Conservation (phyloP, 2,888 invertebrate species). For the Pherbina coryleti region DNA sequence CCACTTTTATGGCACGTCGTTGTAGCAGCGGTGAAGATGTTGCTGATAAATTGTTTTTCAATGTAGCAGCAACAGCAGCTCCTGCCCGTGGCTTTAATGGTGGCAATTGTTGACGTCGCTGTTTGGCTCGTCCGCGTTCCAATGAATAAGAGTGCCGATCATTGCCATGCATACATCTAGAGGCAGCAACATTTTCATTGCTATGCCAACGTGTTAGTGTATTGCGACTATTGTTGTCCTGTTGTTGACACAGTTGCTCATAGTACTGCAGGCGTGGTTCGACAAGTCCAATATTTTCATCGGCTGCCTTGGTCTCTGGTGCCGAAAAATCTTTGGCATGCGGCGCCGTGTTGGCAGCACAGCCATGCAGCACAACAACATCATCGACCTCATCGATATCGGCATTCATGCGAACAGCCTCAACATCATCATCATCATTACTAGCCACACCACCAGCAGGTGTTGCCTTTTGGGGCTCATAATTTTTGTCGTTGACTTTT, state of each 20-base stretch:
- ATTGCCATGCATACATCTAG: conserved; percentile 17
- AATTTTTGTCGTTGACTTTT: conserved; percentile 16
- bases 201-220: conserved; percentile 46
- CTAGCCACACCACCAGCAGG: neutral
- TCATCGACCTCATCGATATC: conserved; percentile 6
- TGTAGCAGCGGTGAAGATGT: conserved; percentile 43
- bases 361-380: neutral
- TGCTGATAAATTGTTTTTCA: conserved; percentile 39
- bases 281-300: conserved; percentile 63
- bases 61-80: conserved; percentile 44
- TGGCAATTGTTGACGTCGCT: conserved; percentile 57
- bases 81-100: conserved; percentile 60
- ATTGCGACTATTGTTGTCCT: conserved; percentile 39
- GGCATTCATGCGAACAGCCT: conserved; percentile 3
- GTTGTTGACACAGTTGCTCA: conserved; percentile 55
- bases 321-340: conserved; percentile 58
- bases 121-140: conserved; percentile 55
- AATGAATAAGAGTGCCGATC: conserved; percentile 57
- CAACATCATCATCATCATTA: conserved; percentile 3
- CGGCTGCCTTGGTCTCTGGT: conserved; percentile 63
- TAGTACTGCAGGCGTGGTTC: conserved; percentile 64
- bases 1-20: conserved; percentile 60
- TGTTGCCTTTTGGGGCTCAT: neutral
- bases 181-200: conserved; percentile 44
- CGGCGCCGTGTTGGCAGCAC: conserved; percentile 14